phyloP scores from a whole-genome alignment of 2,113 vertebrate species.

The Malurus cyaneus region DNA sequence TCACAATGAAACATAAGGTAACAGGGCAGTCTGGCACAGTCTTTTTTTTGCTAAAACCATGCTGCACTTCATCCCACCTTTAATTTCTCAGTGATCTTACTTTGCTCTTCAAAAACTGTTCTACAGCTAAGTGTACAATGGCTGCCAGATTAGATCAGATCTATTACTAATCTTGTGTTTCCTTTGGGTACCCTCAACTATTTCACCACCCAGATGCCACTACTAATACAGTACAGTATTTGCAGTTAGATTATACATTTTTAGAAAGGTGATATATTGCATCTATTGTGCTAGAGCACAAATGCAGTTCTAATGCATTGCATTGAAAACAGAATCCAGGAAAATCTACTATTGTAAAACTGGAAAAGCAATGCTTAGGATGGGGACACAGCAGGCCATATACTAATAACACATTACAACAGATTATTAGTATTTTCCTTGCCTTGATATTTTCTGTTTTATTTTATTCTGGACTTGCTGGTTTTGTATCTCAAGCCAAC shows the following conservation, averaged over 20 bases:
- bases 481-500: not conserved
- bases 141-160: not conserved
- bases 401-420: fast-evolving
- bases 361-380: not conserved
- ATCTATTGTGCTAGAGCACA: not conserved
- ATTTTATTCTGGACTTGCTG: not conserved
- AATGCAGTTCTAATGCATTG: not conserved
- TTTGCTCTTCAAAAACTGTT: not conserved
- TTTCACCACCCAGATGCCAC: not conserved
- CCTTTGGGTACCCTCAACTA: not conserved
- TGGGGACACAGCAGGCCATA: not conserved
- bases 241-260: not conserved
- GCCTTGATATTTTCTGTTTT: not conserved
- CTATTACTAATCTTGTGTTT: not conserved
- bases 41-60: not conserved
- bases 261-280: not conserved
- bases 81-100: not conserved
- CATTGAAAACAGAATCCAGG: not conserved
- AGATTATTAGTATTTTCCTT: not conserved
- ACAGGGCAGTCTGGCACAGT: not conserved
- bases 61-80: not conserved
- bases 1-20: not conserved
- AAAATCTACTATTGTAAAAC: not conserved
- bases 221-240: not conserved
- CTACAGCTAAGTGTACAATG: not conserved